Percentiles rank a stretch among this genome's conserved stretches.
phyloP scores from a whole-genome alignment of 2,888 invertebrate genomes.

The Tachystola acroxantha region DNA sequence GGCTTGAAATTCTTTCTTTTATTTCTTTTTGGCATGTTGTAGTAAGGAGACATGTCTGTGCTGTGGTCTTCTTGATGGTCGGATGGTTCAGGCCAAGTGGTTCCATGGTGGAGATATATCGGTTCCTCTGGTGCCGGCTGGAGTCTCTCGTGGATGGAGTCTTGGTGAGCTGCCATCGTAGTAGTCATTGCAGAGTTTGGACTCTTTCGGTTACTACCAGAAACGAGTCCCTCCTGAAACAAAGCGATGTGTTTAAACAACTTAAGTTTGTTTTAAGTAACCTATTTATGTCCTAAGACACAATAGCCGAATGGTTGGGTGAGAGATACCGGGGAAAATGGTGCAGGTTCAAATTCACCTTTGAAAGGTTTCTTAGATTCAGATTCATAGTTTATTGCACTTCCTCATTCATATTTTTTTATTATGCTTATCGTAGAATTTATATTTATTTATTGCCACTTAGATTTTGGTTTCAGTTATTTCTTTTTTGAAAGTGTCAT shows the following conservation, averaged over 20 bases:
- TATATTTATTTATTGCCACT: no score
- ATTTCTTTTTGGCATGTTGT: slow-evolving; percentile 81
- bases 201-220: slow-evolving; percentile 53
- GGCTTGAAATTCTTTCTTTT: slow-evolving; percentile 89
- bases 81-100: slow-evolving; percentile 67
- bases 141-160: slow-evolving; percentile 73
- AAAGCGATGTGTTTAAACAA: slow-evolving; percentile 50
- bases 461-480: no score
- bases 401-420: no score
- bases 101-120: slow-evolving; percentile 68
- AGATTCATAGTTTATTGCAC: no score
- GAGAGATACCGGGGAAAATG: no score
- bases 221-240: slow-evolving; percentile 60
- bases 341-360: no score
- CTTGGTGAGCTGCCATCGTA: slow-evolving; percentile 77
- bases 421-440: no score
- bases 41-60: slow-evolving; percentile 62
- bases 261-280: no score
- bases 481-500: no score
- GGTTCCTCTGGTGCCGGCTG: slow-evolving; percentile 66
- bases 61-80: slow-evolving; percentile 62
- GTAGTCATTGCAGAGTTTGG: slow-evolving; percentile 75
- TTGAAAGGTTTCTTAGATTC: no score
- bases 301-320: no score
- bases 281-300: no score